Conservation (phyloP, 2,797 vertebrate species). For the Lacerta agilis region DNA sequence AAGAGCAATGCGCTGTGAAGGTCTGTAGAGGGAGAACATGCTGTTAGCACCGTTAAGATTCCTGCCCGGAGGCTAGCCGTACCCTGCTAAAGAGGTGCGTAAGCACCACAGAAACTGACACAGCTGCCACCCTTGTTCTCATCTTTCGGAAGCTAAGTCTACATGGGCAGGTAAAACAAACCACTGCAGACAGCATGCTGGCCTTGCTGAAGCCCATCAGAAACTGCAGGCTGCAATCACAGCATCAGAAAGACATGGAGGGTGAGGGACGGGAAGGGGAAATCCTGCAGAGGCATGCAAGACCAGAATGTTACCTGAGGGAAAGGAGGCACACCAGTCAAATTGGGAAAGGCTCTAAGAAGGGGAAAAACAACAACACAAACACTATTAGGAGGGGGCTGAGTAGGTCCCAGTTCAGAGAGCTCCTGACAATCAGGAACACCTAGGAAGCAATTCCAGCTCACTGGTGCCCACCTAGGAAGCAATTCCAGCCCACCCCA, state of each 20-base stretch:
- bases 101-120: neutral
- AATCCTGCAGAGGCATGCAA: slow-evolving; percentile 27
- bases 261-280: neutral
- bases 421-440: neutral
- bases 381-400: slow-evolving; percentile 2
- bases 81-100: neutral
- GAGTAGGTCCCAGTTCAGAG: neutral
- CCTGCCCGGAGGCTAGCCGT: neutral
- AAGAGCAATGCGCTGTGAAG: neutral
- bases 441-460: neutral
- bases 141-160: neutral
- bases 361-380: slow-evolving; percentile 18
- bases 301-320: slow-evolving; percentile 37
- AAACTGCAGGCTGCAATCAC: neutral
- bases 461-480: neutral
- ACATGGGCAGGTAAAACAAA: neutral
- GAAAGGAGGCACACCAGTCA: slow-evolving; percentile 37
- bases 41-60: slow-evolving; percentile 16
- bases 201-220: neutral
- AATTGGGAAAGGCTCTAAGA: slow-evolving; percentile 26
- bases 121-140: too few relatives aligned
- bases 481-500: neutral
- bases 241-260: neutral
- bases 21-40: neutral
- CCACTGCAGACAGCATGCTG: neutral